Percentiles rank a stretch among this genome's conserved stretches.
Evolutionary conservation across 53 echinoderm and acorn worm species (phyloP).

Genomic region (Luidia sarsii): DNA sequence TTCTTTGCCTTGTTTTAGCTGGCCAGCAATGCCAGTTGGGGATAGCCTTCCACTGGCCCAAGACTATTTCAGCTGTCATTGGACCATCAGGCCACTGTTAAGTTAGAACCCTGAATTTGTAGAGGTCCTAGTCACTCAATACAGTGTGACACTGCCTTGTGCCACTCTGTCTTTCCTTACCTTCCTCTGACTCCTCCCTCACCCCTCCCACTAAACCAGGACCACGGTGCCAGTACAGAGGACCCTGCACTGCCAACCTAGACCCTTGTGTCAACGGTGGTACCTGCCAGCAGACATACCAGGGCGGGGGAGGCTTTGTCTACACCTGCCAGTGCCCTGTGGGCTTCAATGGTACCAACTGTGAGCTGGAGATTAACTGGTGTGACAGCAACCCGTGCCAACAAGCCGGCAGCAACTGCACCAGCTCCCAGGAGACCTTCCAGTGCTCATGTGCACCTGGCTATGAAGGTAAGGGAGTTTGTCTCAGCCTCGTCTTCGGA

Average conservation of each 20-base stretch:
- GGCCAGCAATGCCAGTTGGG: too few species aligned
- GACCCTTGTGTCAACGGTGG: conserved; percentile 72
- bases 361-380: conserved; percentile 86
- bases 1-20: too few species aligned
- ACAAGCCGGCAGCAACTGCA: conserved; percentile 71
- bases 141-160: neutral
- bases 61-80: too few species aligned
- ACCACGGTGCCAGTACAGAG: conserved; percentile 66
- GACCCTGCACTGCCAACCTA: conserved; percentile 59
- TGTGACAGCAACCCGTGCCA: conserved; percentile 84
- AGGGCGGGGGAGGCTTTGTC: conserved; percentile 33
- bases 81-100: too few species aligned
- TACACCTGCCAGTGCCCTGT: conserved; percentile 72
- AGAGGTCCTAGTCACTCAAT: too few species aligned
- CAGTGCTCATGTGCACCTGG: conserved; percentile 78
- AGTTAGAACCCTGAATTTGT: too few species aligned
- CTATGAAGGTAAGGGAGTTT: conserved; percentile 67
- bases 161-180: too few species aligned
- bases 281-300: conserved; percentile 61
- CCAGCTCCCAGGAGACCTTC: conserved; percentile 39
- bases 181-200: too few species aligned
- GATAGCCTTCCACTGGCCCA: too few species aligned
- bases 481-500: too few species aligned
- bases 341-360: conserved; percentile 80
- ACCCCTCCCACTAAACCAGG: conserved; percentile 63